Percentiles rank a stretch among this genome's conserved stretches.
phyloP scores from a whole-genome alignment of 1,140 invertebrate genomes.

The Cardiocondyla obscurior region DNA sequence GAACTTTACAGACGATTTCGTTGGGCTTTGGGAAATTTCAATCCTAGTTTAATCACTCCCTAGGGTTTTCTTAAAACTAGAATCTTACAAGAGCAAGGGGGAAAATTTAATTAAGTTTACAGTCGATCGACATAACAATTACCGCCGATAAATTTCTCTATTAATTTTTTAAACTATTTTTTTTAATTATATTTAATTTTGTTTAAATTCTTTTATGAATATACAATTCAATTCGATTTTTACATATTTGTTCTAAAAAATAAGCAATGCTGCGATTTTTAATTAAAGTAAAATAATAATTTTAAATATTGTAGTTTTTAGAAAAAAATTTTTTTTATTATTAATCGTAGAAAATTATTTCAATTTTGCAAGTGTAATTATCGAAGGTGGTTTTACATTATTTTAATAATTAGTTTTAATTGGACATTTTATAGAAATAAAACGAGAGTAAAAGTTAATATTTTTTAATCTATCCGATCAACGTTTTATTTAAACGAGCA shows the following conservation, averaged over 20 bases:
- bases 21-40: neutral
- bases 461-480: no score
- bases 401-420: neutral
- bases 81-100: neutral
- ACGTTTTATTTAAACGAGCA: neutral
- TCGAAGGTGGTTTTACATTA: no score
- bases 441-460: neutral
- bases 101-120: conserved; percentile 1
- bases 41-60: conserved; percentile 14
- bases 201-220: neutral
- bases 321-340: no score
- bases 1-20: conserved; percentile 1
- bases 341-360: no score
- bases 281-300: neutral
- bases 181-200: neutral
- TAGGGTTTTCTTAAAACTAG: neutral
- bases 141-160: neutral
- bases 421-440: neutral
- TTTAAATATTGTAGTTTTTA: neutral
- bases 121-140: neutral
- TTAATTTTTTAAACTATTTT: neutral
- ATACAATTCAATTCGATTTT: neutral
- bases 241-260: neutral
- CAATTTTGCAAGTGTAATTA: no score
- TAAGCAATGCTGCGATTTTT: neutral